Evolutionary conservation across 2,888 invertebrate genomes (phyloP), one percentile per base, ranked within the genome.

Genomic region (Octodonta nipae): DNA sequence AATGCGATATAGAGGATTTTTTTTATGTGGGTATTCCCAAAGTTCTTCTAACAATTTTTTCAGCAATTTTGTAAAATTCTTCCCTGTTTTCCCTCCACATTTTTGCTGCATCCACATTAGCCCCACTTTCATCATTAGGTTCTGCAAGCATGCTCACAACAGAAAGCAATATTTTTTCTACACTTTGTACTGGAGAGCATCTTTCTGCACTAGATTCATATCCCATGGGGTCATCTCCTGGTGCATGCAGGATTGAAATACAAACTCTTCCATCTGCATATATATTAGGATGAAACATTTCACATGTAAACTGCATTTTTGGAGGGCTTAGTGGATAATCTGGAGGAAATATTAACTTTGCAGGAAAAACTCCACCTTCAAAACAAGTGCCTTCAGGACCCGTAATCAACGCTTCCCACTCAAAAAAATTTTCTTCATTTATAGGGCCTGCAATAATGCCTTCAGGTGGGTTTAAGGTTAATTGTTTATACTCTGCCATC

Each of bases 221-320:
- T n/a, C 95, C 95, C 85, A 95, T 93, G 0, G 98, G 98, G 65
- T 99, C 98, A 62, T 98, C 96, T 1, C 98, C 98, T 0, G 98
- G 98, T 0, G 96, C 92, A 63, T 99, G 98, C 12, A 99, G 68
- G 56, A 98, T 98, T 32, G 95, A 95, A 60, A 98, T 98, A 61
- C 98, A 99, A 2, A 98, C 96, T 54, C 93, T 69, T 1, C 98
- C 98, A 69, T 99, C 98, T 2, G 89, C 71, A 62, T 98, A 98
- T 50, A 98, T 95, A 55, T 98, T 99, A 14, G 98, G 98, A 66
- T 98, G 98, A 66, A 96, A 99, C 75, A 99, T 87, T 66, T 98
- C 93, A 67, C 95, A 95, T 22, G 86, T 86, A 58, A 99, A 99
- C 58, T 89, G 91, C 95, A 96, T 96, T 66, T 93, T 95, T 13